Evolutionary conservation across 2,797 vertebrate genomes (phyloP).

Genomic region (Argya squamiceps): DNA sequence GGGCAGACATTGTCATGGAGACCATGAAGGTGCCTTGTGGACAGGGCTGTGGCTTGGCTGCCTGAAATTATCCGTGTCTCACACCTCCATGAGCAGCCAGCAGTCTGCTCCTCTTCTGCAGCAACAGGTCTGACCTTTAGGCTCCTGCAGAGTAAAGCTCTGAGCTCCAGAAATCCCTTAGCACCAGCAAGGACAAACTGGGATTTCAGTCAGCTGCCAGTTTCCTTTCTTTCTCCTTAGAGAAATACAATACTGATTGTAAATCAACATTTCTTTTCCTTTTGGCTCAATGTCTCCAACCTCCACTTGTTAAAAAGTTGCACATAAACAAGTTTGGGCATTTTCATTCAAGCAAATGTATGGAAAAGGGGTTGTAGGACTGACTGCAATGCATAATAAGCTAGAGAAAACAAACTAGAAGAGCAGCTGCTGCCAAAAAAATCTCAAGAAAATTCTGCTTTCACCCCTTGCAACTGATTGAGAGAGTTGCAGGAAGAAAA

Average conservation of each 20-base stretch:
- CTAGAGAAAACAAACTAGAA: background rate
- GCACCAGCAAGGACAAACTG: background rate
- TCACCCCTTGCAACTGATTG: background rate
- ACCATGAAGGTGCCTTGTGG: fast-evolving
- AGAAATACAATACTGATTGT: background rate
- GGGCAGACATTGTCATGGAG: background rate
- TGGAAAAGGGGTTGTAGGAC: background rate
- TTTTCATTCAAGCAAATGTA: background rate
- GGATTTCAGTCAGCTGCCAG: background rate
- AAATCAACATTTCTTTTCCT: background rate
- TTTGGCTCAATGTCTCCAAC: background rate
- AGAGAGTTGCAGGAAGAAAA: background rate
- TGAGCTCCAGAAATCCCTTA: background rate
- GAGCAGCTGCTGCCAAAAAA: background rate
- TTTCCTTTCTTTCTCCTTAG: background rate
- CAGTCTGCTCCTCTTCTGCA: background rate
- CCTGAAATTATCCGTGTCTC: background rate
- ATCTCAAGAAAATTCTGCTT: background rate
- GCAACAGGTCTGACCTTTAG: background rate
- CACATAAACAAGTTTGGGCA: background rate
- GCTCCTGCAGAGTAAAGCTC: background rate
- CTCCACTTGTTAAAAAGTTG: background rate
- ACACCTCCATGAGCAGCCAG: background rate
- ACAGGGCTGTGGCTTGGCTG: background rate
- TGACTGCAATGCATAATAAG: background rate